Base-by-base conservation (phyloP, 1,140 invertebrate species). In the Sycophila sp. region DNA sequence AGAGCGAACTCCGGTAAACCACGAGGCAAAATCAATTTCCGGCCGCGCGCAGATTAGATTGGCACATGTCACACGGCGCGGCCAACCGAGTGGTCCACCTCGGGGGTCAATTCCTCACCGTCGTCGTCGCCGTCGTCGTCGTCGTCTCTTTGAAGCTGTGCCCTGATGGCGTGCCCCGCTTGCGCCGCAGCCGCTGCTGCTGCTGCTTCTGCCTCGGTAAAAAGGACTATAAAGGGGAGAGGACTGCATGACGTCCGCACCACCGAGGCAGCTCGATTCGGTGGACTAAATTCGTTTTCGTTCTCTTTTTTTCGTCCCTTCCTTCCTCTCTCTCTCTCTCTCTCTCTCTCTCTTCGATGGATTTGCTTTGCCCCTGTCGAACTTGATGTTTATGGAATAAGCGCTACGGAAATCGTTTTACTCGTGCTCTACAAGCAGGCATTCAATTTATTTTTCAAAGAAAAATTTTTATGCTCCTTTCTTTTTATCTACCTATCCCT, bases 1-100 rank as follows among this genome's bases (percentile, higher is more conserved):
- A 4, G 19, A 2, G 17, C n/a, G 0, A 34, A 4, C n/a, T 13
- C 42, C 45, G 68, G 68, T 69, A 56, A 56, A 69, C 68, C 60
- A 49, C 69, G 22, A 40, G 38, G 38, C 24, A 71, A 64, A 71
- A 71, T 71, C 69, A 64, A 71, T 71, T 71, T 71, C 69, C 69
- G 69, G 51, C 30, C 26, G 49, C 40, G 49, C 49, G 34, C 40
- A 71, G 60, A 71, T 71, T 71, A 71, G 69, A 71, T 71, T 71
- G 69, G 60, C 69, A 71, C 60, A 63, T 36, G 68, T 56, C 68
- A 69, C 17, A 68, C n/a, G n/a, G 26, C 30, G 34, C 17, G 4
- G 42, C 59, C 32, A 32, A 32, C n/a, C 13, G 30, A n/a, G 19
- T 26, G 42, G 24, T 30, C 59, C 8, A 30, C 59, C 42, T 32